A percentile compares a stretch with the other conserved stretches of the same genome.
phyloP scores from a whole-genome alignment of 1,140 invertebrate species.

The Brachionus manjavacas region DNA sequence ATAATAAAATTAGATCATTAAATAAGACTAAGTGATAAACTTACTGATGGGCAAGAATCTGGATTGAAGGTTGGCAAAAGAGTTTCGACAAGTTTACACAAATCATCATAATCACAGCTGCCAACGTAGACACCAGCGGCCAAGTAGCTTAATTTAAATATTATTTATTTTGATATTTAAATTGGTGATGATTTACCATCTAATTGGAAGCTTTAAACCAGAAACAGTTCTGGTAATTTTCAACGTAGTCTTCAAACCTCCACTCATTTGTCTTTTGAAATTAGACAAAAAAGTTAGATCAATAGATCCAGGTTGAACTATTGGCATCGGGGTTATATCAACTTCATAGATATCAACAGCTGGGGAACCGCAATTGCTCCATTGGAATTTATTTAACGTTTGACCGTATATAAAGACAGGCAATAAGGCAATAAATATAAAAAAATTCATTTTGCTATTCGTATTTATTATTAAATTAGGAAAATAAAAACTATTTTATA shows the following conservation, averaged over 20 bases:
- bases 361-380: constrained; percentile 28
- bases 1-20: background rate
- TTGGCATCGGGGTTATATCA: constrained; percentile 36
- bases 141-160: background rate
- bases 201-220: constrained; percentile 25
- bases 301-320: constrained; percentile 22
- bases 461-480: background rate
- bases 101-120: constrained; percentile 18
- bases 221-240: background rate
- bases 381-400: constrained; percentile 16
- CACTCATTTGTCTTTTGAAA: background rate
- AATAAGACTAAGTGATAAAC: background rate
- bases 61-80: constrained; percentile 18
- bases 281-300: background rate
- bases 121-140: constrained; percentile 38
- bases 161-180: background rate
- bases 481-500: background rate
- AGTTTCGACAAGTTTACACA: constrained; percentile 29
- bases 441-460: constrained; percentile 7
- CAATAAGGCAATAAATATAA: constrained; percentile 7
- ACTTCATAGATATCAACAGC: background rate
- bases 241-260: background rate
- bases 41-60: background rate
- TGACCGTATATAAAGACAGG: background rate
- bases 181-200: background rate